Conservation (phyloP, 2,888 invertebrate genomes). For the Cancer borealis region DNA sequence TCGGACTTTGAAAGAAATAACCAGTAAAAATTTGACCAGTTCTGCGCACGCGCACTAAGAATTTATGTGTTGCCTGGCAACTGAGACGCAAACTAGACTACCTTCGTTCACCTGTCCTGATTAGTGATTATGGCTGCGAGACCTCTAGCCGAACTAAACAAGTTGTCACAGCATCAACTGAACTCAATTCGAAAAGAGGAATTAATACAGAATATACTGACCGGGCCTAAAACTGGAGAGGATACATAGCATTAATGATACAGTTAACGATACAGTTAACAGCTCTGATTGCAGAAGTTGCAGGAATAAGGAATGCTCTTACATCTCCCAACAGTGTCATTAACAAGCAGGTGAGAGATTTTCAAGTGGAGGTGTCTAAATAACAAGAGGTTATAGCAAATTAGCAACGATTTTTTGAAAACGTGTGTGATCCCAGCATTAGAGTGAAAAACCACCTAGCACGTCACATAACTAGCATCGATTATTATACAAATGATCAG, state of each 20-base stretch:
- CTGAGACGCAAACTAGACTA: no score
- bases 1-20: no score
- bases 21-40: no score
- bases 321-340: not conserved
- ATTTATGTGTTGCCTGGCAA: no score
- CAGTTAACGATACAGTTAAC: not conserved
- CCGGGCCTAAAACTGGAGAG: no score
- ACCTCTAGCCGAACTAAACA: no score
- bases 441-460: not conserved
- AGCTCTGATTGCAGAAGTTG: not conserved
- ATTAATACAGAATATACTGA: no score
- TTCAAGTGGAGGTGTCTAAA: not conserved
- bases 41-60: no score
- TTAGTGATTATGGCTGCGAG: no score
- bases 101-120: no score
- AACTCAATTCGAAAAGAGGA: no score
- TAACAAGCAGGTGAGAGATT: not conserved
- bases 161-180: no score
- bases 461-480: not conserved
- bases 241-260: not conserved
- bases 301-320: not conserved
- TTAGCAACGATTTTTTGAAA: not conserved
- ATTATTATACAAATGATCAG: constrained; percentile 6
- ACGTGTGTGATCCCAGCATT: not conserved
- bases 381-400: not conserved